Conservation (phyloP, 2,797 vertebrate genomes). For the Bovichtus diacanthus region DNA sequence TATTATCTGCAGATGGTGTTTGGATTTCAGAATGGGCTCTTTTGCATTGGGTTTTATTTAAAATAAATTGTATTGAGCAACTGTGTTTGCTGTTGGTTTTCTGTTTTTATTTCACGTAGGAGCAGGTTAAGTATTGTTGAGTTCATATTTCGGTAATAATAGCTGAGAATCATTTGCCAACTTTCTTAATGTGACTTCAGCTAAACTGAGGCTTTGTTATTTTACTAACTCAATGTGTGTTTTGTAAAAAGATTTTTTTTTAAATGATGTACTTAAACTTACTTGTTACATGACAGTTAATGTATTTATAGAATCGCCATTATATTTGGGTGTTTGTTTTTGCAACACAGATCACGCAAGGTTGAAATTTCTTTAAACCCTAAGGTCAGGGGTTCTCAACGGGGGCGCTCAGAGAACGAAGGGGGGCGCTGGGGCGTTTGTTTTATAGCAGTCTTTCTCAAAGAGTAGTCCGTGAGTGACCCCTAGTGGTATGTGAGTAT, state of each 20-base stretch:
- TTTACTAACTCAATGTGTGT: not conserved
- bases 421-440: no score
- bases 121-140: not conserved
- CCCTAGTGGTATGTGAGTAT: no score
- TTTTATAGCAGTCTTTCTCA: no score
- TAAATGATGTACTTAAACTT: no score
- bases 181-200: not conserved
- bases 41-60: slow-evolving; percentile 65
- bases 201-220: not conserved
- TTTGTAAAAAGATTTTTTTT: no score
- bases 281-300: not conserved
- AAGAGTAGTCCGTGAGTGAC: no score
- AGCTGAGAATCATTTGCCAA: not conserved
- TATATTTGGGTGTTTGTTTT: not conserved
- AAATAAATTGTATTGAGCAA: slow-evolving; percentile 62
- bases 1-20: slow-evolving; percentile 11
- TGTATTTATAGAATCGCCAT: not conserved
- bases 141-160: not conserved
- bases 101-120: not conserved
- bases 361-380: no score
- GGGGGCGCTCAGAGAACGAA: no score
- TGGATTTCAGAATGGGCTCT: slow-evolving; percentile 29
- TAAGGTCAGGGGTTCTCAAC: no score
- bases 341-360: not conserved
- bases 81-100: not conserved